Evolutionary conservation across 1,140 invertebrate species (phyloP), one percentile per base, ranked within the genome.

Genomic region (Calliopsis andreniformis): DNA sequence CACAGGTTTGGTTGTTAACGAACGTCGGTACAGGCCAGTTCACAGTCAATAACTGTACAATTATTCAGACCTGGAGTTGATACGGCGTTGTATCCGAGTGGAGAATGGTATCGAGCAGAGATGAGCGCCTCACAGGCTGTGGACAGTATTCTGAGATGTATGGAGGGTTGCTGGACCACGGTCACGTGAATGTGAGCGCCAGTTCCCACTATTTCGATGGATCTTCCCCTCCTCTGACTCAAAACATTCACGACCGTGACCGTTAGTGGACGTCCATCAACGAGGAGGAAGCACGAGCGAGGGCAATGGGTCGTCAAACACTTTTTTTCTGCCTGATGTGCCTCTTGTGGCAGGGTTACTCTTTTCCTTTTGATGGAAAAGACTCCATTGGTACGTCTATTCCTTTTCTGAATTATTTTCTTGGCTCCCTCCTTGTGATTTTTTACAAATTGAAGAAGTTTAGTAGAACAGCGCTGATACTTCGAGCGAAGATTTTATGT

Each of bases 151-250:
- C 30, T 18, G 10, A 14, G 32, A 3, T 0, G 79, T 42, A 35
- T 10, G 18, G 2, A 16, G n/a, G 79, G 63, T 82, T 55, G 30
- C 58, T 83, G 32, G 2, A 7, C 3, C 4, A 1, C 43, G 63
- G 25, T 58, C 32, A 42, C 23, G 6, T 35, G 30, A 77, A 77
- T 81, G 76, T 67, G 80, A 82, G 47, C n/a, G n/a, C 12, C 32
- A 51, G 61, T 56, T 49, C 30, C 20, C 61, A 16, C 18, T 62
- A 79, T 79, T 69, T 64, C 30, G 10, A 8, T 56, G 56, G 68
- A 39, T 61, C 69, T 63, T 30, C 69, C 45, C 47, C 55, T 67
- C 23, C 35, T 58, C 30, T 43, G 6, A n/a, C 35, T 42, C 32
- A 47, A 45, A 20, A 51, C 42, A 39, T 39, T 18, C 61, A 4